These are phyloP conservation scores for Myotis planiceps DNA, from an alignment of 2,797 vertebrate species.

Conservation along the genomic window DNA sequence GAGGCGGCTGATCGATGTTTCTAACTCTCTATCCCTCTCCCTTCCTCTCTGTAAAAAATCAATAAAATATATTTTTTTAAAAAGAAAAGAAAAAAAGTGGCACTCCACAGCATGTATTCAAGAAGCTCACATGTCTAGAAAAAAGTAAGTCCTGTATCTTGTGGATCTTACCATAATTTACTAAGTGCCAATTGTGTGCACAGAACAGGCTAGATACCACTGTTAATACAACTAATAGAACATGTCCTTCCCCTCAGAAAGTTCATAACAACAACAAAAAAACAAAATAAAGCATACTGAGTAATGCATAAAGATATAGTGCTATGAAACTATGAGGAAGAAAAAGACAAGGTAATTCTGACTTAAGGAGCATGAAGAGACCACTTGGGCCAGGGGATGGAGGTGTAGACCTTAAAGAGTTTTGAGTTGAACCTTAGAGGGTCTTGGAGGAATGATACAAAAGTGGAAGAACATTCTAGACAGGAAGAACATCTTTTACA, in stretches of 20 bases:
- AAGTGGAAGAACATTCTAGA: neutral
- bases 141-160: neutral
- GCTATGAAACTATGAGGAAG: neutral
- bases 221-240: neutral
- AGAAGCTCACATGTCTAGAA: neutral
- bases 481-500: neutral
- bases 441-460: neutral
- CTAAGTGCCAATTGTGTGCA: neutral
- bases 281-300: neutral
- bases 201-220: neutral
- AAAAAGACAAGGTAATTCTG: neutral
- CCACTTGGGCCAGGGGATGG: neutral
- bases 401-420: neutral
- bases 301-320: neutral
- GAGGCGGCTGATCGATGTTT: too few relatives aligned
- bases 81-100: neutral
- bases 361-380: neutral
- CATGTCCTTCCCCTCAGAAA: neutral
- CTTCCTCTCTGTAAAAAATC: too few relatives aligned
- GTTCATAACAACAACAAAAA: neutral
- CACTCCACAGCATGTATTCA: neutral
- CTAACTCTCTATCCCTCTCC: too few relatives aligned
- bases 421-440: neutral
- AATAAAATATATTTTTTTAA: too few relatives aligned
- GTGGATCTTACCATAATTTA: neutral